Percentiles rank a stretch among this genome's conserved stretches.
Conservation (phyloP, 1,140 invertebrate genomes). For the Drosophila albomicans region DNA sequence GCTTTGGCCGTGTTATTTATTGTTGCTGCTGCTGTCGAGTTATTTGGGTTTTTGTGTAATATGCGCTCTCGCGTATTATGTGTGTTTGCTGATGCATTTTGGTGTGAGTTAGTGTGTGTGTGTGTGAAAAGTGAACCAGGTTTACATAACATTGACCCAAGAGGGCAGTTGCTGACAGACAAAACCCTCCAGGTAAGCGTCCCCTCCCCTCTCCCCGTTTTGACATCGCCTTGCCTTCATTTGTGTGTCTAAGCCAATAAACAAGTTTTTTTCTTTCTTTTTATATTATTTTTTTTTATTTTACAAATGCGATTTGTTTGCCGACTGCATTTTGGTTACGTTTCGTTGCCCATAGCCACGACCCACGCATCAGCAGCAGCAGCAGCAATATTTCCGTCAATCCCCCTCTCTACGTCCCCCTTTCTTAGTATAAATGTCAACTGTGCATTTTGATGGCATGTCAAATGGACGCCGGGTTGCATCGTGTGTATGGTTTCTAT, state of each 20-base stretch:
- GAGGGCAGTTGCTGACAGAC: conserved; percentile 35
- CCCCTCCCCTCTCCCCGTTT: not conserved
- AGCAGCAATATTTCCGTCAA: conserved; percentile 16
- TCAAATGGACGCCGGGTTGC: conserved; percentile 63
- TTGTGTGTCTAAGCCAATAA: conserved; percentile 71
- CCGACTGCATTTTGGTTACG: conserved; percentile 67
- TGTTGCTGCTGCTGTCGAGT: conserved; percentile 63
- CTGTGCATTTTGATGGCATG: conserved; percentile 47
- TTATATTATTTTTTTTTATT: not conserved
- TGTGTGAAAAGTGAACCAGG: conserved; percentile 76
- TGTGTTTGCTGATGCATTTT: conserved; percentile 50
- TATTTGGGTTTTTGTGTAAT: conserved; percentile 83
- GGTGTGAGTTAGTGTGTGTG: too few relatives aligned
- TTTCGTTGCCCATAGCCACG: conserved; percentile 50
- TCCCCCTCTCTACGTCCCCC: not conserved
- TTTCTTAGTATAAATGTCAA: conserved; percentile 12
- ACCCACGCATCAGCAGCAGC: conserved; percentile 9
- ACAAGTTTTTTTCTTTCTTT: conserved; percentile 72
- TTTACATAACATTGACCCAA: conserved; percentile 83
- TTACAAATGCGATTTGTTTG: conserved; percentile 72
- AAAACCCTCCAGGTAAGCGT: not conserved
- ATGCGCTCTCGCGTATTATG: conserved; percentile 66
- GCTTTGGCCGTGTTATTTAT: conserved; percentile 73
- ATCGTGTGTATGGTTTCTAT: conserved; percentile 72
- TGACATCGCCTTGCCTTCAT: too few relatives aligned